Evolutionary conservation across 2,797 vertebrate species (phyloP).

Genomic region (Anguilla pacifica): DNA sequence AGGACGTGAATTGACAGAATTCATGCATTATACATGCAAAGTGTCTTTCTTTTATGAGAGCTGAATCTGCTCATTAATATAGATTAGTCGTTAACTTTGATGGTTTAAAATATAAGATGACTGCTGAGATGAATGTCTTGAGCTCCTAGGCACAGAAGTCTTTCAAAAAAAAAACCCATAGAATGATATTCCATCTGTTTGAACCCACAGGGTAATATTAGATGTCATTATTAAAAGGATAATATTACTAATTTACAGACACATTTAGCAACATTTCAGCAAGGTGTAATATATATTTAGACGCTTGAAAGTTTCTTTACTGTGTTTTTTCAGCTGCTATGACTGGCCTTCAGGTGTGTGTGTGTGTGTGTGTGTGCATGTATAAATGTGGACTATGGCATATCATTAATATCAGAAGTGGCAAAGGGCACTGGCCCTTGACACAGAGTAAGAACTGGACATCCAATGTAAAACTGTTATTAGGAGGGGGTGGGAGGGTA

Average conservation of each 20-base stretch:
- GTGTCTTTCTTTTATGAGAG: conserved; percentile 8
- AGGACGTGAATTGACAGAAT: neutral
- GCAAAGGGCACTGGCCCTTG: neutral
- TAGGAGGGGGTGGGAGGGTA: neutral
- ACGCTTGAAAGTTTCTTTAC: neutral
- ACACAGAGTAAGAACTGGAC: neutral
- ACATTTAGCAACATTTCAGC: conserved; percentile 6
- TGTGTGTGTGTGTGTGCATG: neutral
- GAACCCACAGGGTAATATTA: conserved; percentile 1
- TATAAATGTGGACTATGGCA: neutral
- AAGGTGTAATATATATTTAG: neutral
- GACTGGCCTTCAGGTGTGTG: neutral
- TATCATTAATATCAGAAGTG: neutral
- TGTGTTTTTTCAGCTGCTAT: neutral
- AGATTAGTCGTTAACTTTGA: conserved; percentile 22
- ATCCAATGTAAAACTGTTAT: neutral
- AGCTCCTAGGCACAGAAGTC: conserved; percentile 5
- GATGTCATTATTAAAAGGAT: conserved; percentile 16
- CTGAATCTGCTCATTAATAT: conserved; percentile 21
- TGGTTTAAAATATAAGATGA: conserved; percentile 16
- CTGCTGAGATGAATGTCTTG: neutral
- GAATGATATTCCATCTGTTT: conserved; percentile 11
- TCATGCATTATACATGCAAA: conserved; percentile 24
- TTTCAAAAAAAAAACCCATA: neutral
- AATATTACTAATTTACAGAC: conserved; percentile 18